Evolutionary conservation across 1,140 invertebrate species (phyloP), one percentile per base, ranked within the genome.

Genomic region (Thalassaphorura encarpata): DNA sequence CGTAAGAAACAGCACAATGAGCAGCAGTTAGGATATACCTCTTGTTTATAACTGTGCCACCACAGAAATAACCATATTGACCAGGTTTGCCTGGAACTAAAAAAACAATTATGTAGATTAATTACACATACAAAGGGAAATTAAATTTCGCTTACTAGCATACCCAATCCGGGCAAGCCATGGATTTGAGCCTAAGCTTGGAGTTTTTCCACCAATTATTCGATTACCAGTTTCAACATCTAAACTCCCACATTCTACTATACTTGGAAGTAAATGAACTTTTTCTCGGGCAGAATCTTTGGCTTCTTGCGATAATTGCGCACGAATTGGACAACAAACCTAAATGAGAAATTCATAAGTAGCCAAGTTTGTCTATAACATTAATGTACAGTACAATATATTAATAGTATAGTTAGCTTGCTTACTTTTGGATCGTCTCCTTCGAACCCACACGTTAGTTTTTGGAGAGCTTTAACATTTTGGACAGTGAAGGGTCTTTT

Each of bases 121-220:
- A n/a, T n/a, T n/a, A n/a, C n/a, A n/a, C n/a, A n/a, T n/a, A n/a
- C n/a, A n/a, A n/a, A n/a, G n/a, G n/a, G n/a, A 33, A 50, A 33
- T n/a, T 18, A 6, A 18, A 21, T 15, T 27, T 49, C n/a, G 4
- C 15, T 57, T 62, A 62, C 56, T 56, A 42, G 33, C 26, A 36
- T 56, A 63, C 27, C 53, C 66, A 50, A 60, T 46, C 29, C 53
- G 41, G 23, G 36, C 54, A 45, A 52, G 53, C 63, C 55, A 56
- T 33, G 54, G 62, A 26, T 43, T 55, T 24, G 24, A 36, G 2
- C 51, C 62, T 39, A 48, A 52, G 0, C 18, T n/a, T 21, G 53
- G 40, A 40, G 33, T 27, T 27, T 28, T 45, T 11, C 62, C 62
- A 21, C 62, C 62, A 15, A 63, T 31, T 21, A 63, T 60, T 27